Base-by-base conservation (phyloP, 2,113 vertebrate genomes). In the Notarius lentiginosus region DNA sequence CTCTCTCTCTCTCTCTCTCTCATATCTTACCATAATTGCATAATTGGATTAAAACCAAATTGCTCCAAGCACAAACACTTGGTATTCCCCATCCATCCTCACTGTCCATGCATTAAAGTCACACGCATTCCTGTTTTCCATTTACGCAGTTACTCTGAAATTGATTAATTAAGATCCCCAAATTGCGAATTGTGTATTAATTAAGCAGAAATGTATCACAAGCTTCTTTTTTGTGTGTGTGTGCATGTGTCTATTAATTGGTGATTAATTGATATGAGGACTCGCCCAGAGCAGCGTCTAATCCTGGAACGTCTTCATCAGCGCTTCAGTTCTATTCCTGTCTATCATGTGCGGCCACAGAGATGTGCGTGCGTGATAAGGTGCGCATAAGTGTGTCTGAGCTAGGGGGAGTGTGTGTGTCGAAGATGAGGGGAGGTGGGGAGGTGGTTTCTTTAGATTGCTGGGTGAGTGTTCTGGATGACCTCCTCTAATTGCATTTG, bases 161-260 rank as follows among this genome's bases (percentile, higher is more conserved):
- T 93, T 92, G 93, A 95, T 94, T 93, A 94, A 94, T 95, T 93
- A 90, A 92, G 34, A 88, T 73, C 87, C 83, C 86, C 91, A 92
- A 95, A 92, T 94, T 87, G 91, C 84, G 92, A 92, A 66, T 79
- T 93, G 79, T 88, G 91, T 95, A 95, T 95, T 94, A 95, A 95
- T 94, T 93, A 92, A 94, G 81, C 85, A 90, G 86, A 94, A 93
- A 93, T 93, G 92, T 90, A 93, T 94, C 88, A 87, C 92, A 92
- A 91, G 89, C 0, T 94, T 84, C 56, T 41, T 47, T 41, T 72
- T 41, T 72, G 9, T 41, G 12, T 41, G 34, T 41, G 0, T 72
- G 41, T 41, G 51, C 75, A 51, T 8, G 89, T 51, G 84, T 86
- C 84, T 95, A 92, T 92, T 95, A 92, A 92, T 93, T 92, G 41